Evolutionary conservation across 2,797 vertebrate species (phyloP), one percentile per base, ranked within the genome.

Genomic region (Mus caroli): DNA sequence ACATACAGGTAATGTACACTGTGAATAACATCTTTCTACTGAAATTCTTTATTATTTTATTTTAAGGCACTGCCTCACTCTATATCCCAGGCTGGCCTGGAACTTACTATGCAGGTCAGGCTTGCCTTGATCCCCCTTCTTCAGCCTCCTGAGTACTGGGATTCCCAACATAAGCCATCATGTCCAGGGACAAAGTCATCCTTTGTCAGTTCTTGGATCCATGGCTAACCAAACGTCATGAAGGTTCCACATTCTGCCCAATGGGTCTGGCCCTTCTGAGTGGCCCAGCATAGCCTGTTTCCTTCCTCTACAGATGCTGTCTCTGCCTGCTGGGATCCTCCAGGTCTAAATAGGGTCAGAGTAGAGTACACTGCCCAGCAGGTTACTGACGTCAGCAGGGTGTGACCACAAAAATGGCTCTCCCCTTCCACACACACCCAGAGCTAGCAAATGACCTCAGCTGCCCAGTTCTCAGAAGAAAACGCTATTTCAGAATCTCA

Each of bases 341-440:
- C 98, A 91, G 76, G 88, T 88, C 43, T 60, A 98, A 91, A 58
- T 0, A 94, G 92, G 97, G 93, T 98, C 98, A 97, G 97, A 98
- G 98, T 98, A 91, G 98, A 97, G 69, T 98, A 99, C 99, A 97
- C 71, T 93, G 95, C 97, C 95, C 94, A 97, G 97, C 98, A 98
- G 98, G 97, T 98, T 98, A 98, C 98, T 98, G 98, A 98, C 98
- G 98, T 99, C 98, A 98, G 98, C 98, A 98, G 98, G 98, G 98
- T 98, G 99, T 98, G 98, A 98, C 98, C 98, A 98, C 54, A 67
- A 52, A 52, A 86, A 60, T 11, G 26, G 54, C 71, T 90, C 69
- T 95, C 60, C 43, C 10, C 40, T 56, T 98, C 20, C 52, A 88
- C 31, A 46, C 86, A 52, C 31, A 19, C 78, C 46, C 60, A 92